phyloP scores from a whole-genome alignment of 1,140 invertebrate genomes.

The Bombus picipes region DNA sequence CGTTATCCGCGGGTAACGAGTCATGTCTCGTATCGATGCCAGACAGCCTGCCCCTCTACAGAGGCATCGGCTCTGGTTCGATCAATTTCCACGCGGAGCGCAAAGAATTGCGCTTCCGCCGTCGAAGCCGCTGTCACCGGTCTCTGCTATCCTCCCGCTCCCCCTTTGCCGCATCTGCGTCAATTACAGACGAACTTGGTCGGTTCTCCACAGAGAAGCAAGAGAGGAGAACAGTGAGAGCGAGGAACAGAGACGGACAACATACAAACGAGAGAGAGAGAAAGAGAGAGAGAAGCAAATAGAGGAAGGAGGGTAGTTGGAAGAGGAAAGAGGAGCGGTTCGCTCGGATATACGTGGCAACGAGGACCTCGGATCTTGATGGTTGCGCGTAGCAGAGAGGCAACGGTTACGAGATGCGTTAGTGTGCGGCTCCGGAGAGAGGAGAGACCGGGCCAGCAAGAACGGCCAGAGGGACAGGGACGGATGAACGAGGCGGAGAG shows the following conservation, averaged over 20 bases:
- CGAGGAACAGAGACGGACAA: not conserved
- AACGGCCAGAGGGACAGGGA: not conserved
- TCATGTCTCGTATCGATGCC: not conserved
- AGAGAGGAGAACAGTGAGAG: not conserved
- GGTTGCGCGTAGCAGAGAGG: slow-evolving; percentile 59
- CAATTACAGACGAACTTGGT: slow-evolving; percentile 46
- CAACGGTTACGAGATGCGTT: slow-evolving; percentile 58
- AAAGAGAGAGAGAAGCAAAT: not conserved
- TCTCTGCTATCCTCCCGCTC: not conserved
- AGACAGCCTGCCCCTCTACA: not conserved
- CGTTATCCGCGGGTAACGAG: not conserved
- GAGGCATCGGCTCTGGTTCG: not conserved
- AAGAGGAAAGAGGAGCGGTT: not conserved
- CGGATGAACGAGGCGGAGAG: not conserved
- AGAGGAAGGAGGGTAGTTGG: not conserved
- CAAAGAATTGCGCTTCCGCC: slow-evolving; percentile 32
- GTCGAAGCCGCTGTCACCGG: slow-evolving; percentile 19
- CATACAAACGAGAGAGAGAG: too few species aligned
- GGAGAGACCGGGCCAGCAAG: slow-evolving; percentile 8
- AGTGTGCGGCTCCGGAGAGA: slow-evolving; percentile 36
- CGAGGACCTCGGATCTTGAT: slow-evolving; percentile 68
- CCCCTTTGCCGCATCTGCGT: slow-evolving; percentile 28
- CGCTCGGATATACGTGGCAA: slow-evolving; percentile 47
- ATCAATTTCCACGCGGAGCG: slow-evolving; percentile 34
- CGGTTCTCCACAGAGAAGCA: slow-evolving; percentile 7